Evolutionary conservation across 2,888 invertebrate genomes (phyloP).

Genomic region (Hydraecia micacea): DNA sequence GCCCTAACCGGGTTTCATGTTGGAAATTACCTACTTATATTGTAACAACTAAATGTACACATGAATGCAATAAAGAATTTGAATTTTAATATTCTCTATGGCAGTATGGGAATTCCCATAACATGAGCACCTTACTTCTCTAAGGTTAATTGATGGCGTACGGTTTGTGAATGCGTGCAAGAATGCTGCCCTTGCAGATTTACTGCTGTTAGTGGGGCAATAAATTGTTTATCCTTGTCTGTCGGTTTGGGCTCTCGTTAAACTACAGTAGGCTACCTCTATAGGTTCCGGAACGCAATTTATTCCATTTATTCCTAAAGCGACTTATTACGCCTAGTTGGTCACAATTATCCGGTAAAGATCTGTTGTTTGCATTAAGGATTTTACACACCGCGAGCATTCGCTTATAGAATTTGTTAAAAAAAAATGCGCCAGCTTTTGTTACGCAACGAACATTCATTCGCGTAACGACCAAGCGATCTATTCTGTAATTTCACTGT

Average conservation of each 20-base stretch:
- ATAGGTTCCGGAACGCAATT: slow-evolving; percentile 36
- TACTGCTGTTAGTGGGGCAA: slow-evolving; percentile 76
- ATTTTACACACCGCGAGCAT: no score
- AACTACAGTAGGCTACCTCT: slow-evolving; percentile 46
- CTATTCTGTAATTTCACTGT: neutral
- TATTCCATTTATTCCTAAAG: slow-evolving; percentile 42
- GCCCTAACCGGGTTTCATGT: no score
- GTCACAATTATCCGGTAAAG: slow-evolving; percentile 27
- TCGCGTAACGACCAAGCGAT: neutral
- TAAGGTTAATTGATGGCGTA: slow-evolving; percentile 83
- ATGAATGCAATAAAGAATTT: no score
- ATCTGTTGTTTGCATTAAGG: slow-evolving; percentile 24
- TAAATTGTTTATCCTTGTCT: slow-evolving; percentile 75
- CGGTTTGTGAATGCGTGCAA: slow-evolving; percentile 82
- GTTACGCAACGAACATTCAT: neutral
- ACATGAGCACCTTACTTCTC: slow-evolving; percentile 70
- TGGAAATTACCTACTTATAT: no score
- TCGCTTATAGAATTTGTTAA: neutral
- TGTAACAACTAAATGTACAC: no score
- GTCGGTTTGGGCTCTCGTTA: slow-evolving; percentile 62
- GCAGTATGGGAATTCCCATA: slow-evolving; percentile 70
- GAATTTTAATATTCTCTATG: no score
- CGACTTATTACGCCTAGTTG: slow-evolving; percentile 24
- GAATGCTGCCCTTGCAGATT: slow-evolving; percentile 86
- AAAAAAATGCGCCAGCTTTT: neutral